These are phyloP conservation scores for Xylocopa sonorina DNA, from an alignment of 1,140 invertebrate species.

Conservation along the genomic window DNA sequence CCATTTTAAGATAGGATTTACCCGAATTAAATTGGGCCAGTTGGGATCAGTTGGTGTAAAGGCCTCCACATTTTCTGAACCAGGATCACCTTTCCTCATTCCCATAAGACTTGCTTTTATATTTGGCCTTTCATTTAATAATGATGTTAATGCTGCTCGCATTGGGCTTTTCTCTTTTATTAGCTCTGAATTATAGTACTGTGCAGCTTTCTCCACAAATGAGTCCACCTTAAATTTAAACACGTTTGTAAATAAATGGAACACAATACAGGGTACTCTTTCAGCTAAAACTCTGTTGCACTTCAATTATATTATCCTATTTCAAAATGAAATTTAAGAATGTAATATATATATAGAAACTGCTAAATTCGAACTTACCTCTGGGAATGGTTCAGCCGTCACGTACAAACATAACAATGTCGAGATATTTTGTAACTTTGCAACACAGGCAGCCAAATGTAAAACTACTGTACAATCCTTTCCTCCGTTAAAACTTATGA, in stretches of 20 bases:
- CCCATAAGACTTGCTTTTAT: slow-evolving; percentile 95
- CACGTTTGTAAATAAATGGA: not conserved
- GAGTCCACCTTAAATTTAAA: slow-evolving; percentile 85
- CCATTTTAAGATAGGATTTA: slow-evolving; percentile 95
- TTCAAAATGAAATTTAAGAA: too few relatives aligned
- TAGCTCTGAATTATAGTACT: slow-evolving; percentile 89
- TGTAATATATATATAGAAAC: not conserved
- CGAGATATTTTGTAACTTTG: slow-evolving; percentile 81
- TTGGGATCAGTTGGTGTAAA: slow-evolving; percentile 87
- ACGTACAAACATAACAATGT: slow-evolving; percentile 76
- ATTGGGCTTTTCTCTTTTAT: slow-evolving; percentile 87
- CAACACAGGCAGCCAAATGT: slow-evolving; percentile 87
- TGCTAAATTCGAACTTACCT: slow-evolving; percentile 77
- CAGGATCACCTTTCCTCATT: slow-evolving; percentile 92
- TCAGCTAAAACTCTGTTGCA: too few relatives aligned
- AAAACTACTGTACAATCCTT: slow-evolving; percentile 97
- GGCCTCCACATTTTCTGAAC: slow-evolving; percentile 84
- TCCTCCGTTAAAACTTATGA: slow-evolving; percentile 97
- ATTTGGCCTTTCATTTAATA: slow-evolving; percentile 85
- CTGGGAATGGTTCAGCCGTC: slow-evolving; percentile 89
- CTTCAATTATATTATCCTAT: too few relatives aligned
- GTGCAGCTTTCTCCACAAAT: slow-evolving; percentile 88
- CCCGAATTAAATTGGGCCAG: slow-evolving; percentile 94
- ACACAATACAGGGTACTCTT: too few relatives aligned
- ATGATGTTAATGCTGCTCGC: slow-evolving; percentile 85